These are phyloP conservation scores for Sebastiscus tertius DNA, from an alignment of 2,797 vertebrate species.

Conservation along the genomic window DNA sequence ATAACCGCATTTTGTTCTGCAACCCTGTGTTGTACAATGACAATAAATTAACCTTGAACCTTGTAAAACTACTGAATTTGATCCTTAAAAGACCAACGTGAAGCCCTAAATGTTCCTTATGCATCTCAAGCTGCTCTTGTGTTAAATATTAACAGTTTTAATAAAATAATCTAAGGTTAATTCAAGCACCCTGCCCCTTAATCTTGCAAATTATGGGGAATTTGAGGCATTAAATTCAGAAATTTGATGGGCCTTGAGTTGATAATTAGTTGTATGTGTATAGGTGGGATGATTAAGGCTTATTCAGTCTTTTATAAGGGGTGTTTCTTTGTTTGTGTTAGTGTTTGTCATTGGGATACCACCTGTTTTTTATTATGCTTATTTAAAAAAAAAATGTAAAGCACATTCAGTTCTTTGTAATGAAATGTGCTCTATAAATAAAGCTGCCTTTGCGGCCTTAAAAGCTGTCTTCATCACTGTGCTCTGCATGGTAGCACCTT, in stretches of 20 bases:
- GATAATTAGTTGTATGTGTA: no score
- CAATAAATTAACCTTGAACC: not conserved
- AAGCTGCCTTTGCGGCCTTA: not conserved
- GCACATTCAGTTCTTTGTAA: no score
- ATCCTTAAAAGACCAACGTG: not conserved
- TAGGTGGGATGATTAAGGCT: not conserved
- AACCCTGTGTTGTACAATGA: not conserved
- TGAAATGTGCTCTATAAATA: no score
- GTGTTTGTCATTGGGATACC: not conserved
- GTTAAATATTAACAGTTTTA: not conserved
- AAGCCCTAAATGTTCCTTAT: not conserved
- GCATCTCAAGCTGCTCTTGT: not conserved
- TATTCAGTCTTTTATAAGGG: not conserved
- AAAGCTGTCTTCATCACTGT: not conserved
- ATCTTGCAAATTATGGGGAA: not conserved
- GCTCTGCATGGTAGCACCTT: not conserved
- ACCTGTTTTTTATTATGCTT: no score
- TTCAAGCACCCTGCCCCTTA: not conserved
- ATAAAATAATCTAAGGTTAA: conserved; percentile 2
- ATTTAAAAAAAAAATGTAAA: no score
- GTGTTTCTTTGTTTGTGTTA: not conserved
- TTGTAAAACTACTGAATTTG: not conserved
- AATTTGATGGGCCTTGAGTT: not conserved
- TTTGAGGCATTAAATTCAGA: not conserved
- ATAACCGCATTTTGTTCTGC: no score